Percentiles rank a stretch among this genome's conserved stretches.
Conservation (phyloP, 2,113 vertebrate species). For the Drymodes brunneopygia region DNA sequence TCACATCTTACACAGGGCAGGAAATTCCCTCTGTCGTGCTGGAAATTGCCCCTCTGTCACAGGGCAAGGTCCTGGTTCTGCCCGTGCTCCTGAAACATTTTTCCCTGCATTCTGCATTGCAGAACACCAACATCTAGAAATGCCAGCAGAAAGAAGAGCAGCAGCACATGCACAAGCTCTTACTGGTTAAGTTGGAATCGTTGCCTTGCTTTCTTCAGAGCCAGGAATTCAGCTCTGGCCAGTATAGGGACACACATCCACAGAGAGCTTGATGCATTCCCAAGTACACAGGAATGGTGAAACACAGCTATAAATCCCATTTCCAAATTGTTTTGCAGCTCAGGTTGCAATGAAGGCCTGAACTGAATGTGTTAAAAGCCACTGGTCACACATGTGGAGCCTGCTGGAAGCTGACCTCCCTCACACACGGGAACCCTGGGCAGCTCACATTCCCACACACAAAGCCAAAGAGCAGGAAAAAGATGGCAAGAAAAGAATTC, state of each 20-base stretch:
- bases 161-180: neutral
- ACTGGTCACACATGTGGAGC: neutral
- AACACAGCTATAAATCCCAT: neutral
- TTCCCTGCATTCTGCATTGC: neutral
- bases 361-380: neutral
- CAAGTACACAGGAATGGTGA: rapidly evolving
- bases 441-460: neutral
- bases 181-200: neutral
- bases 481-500: neutral
- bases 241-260: neutral
- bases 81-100: rapidly evolving
- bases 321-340: neutral
- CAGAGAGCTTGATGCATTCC: neutral
- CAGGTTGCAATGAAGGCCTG: neutral
- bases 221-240: neutral
- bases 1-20: neutral
- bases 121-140: neutral
- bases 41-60: no score
- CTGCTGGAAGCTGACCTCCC: neutral
- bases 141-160: neutral
- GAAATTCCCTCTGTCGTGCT: neutral
- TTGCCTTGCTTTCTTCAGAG: neutral
- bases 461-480: neutral
- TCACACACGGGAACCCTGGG: neutral
- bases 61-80: neutral